Evolutionary conservation across 2,888 invertebrate species (phyloP), one percentile per base, ranked within the genome.

Genomic region (Stratiomys singularior): DNA sequence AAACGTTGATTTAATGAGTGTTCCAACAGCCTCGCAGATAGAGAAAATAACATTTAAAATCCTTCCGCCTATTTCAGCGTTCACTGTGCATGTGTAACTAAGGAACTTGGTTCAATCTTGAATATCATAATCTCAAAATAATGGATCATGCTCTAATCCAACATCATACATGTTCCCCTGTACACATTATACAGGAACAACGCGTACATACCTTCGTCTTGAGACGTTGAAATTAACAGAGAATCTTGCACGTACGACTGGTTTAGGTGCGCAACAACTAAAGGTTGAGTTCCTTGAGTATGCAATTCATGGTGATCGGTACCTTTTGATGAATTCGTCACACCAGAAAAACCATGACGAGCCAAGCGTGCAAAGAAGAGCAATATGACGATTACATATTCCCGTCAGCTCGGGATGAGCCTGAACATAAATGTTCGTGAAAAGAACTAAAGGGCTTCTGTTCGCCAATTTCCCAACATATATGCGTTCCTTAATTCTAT

Each of bases 321-420:
- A 28, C 66, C 77, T 79, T 79, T 79, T 79, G 79, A 79, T 77
- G 67, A 69, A 79, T 79, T 79, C 79, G 79, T 79, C 77, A 79
- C 77, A 79, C 79, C 74, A 60, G 37, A 28, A 71, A 64, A 78
- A 56, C 78, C n/a, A 72, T 71, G 72, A 77, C 72, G 72, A 67
- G 74, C 66, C 56, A 74, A 74, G 47, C 44, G 52, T 52, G 76
- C 76, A 52, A 71, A 71, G 63, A 63, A 52, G 71, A 76, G 71
- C 7, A 60, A 60, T 52, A n/a, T 52, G n/a, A 52, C 52, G 52
- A 52, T 52, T 18, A 52, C 37, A 37, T 37, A 37, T 37, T 5
- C 37, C 37, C 37, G 37, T 37, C 37, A 9, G 37, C 37, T 37
- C 9, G 37, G 37, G 37, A 37, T 37, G 37, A 3, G 37, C 37